phyloP scores from a whole-genome alignment of 2,888 invertebrate species.

The Empis stercorea region DNA sequence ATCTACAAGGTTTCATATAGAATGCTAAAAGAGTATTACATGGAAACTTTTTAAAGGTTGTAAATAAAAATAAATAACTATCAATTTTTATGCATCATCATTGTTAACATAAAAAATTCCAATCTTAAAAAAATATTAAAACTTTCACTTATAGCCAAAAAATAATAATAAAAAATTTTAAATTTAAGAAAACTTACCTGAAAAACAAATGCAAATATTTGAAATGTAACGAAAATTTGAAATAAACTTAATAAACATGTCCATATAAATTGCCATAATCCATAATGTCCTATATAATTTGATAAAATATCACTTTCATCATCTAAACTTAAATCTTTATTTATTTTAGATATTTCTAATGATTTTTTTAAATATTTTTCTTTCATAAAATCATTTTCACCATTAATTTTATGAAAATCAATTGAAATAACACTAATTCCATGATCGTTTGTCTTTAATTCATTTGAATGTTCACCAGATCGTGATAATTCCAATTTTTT shows the following conservation, averaged over 20 bases:
- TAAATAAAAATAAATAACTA: too few relatives aligned
- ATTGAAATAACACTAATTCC: background rate
- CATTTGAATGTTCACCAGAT: too few relatives aligned
- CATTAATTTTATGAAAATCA: background rate
- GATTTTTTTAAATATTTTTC: background rate
- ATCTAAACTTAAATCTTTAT: background rate
- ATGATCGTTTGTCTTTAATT: background rate
- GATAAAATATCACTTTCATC: background rate
- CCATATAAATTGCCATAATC: constrained; percentile 45
- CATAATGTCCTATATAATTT: constrained; percentile 41
- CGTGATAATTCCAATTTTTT: too few relatives aligned
- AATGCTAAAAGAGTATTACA: too few relatives aligned
- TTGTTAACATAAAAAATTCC: too few relatives aligned
- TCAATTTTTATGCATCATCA: too few relatives aligned
- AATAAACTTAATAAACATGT: constrained; percentile 44
- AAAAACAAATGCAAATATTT: constrained; percentile 48
- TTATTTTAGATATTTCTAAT: too few relatives aligned
- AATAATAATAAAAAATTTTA: too few relatives aligned
- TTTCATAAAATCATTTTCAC: background rate
- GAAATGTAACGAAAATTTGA: constrained; percentile 49
- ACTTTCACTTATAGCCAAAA: too few relatives aligned
- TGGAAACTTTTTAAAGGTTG: too few relatives aligned
- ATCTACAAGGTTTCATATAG: too few relatives aligned
- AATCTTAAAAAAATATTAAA: too few relatives aligned
- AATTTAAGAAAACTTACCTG: constrained; percentile 24